Evolutionary conservation across 2,888 invertebrate species (phyloP).

Genomic region (Caenorhabditis panamensis): DNA sequence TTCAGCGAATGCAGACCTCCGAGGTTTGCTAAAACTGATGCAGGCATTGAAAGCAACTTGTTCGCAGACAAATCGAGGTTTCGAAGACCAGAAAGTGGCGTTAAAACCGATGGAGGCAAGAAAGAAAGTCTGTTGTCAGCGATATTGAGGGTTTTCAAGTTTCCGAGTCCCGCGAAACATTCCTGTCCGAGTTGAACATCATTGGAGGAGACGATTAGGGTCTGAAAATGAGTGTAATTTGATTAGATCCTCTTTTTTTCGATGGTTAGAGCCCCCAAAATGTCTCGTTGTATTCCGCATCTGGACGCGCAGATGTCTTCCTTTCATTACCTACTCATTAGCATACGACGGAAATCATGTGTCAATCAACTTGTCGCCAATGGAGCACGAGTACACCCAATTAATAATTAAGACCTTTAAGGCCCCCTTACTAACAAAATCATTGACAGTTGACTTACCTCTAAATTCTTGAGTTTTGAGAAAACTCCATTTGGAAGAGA

Average conservation of each 20-base stretch:
- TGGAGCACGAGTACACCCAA: slow-evolving; percentile 21
- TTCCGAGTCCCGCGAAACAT: slow-evolving; percentile 61
- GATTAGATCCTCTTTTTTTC: slow-evolving; percentile 26
- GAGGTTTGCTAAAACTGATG: slow-evolving; percentile 57
- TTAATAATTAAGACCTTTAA: slow-evolving; percentile 49
- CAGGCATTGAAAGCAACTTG: slow-evolving; percentile 66
- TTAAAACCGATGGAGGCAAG: slow-evolving; percentile 67
- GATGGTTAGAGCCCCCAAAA: background rate
- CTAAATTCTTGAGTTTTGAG: slow-evolving; percentile 59
- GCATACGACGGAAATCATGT: slow-evolving; percentile 48
- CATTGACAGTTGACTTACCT: slow-evolving; percentile 56
- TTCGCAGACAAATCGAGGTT: slow-evolving; percentile 63
- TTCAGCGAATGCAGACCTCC: slow-evolving; percentile 48
- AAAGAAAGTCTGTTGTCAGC: slow-evolving; percentile 62
- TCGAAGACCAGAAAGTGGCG: slow-evolving; percentile 44
- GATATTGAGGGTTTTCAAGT: slow-evolving; percentile 56
- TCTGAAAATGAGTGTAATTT: slow-evolving; percentile 58
- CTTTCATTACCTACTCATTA: slow-evolving; percentile 56
- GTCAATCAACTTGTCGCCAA: slow-evolving; percentile 51
- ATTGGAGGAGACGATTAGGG: slow-evolving; percentile 62
- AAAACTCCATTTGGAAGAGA: slow-evolving; percentile 67
- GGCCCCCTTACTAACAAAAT: slow-evolving; percentile 22
- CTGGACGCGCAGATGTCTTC: slow-evolving; percentile 52
- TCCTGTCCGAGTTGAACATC: slow-evolving; percentile 65
- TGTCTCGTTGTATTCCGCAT: slow-evolving; percentile 1